These are phyloP conservation scores for Eupithecia vulgata DNA, from an alignment of 2,888 invertebrate genomes.

Conservation along the genomic window DNA sequence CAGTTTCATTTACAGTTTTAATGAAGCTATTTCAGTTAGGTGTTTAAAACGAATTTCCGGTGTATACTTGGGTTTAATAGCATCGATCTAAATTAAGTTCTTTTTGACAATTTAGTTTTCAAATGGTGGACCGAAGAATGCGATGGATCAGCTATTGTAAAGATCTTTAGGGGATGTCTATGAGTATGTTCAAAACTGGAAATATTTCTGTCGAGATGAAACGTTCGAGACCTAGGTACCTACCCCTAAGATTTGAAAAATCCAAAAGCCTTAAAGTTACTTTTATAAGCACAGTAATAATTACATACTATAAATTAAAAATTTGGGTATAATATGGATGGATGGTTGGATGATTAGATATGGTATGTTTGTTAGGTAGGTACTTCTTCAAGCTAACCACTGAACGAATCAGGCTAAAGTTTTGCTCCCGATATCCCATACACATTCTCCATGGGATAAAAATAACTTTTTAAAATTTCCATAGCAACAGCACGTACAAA, in stretches of 20 bases:
- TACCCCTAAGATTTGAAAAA: neutral
- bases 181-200: neutral
- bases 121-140: neutral
- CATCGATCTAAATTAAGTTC: neutral
- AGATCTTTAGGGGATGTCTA: neutral
- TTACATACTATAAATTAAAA: neutral
- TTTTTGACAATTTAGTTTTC: neutral
- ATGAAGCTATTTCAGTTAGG: neutral
- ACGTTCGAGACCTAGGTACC: no score
- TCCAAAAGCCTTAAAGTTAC: neutral
- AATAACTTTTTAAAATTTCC: neutral
- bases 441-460: no score
- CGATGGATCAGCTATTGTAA: neutral
- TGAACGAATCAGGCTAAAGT: neutral
- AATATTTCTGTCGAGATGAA: neutral
- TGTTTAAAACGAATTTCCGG: conserved; percentile 1
- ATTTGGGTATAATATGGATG: no score
- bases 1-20: conserved; percentile 3
- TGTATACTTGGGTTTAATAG: neutral
- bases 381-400: neutral
- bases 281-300: neutral
- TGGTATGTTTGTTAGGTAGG: no score
- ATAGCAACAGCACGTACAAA: neutral
- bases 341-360: no score
- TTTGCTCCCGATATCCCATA: no score